Evolutionary conservation across 2,113 vertebrate species (phyloP).

Genomic region (Cichladusa arquata): DNA sequence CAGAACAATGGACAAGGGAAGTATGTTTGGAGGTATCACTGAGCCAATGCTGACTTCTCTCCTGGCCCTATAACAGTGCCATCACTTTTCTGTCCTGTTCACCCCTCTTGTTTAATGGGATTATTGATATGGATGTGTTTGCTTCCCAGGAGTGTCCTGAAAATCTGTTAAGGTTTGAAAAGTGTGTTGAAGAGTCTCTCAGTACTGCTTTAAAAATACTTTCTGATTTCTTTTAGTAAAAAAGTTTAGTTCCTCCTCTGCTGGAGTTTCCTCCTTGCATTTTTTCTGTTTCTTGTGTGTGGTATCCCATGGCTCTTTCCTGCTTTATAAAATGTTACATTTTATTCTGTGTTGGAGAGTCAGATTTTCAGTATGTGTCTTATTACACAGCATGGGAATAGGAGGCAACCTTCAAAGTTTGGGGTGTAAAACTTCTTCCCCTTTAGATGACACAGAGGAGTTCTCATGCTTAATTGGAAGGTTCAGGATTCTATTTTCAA

Average conservation of each 20-base stretch:
- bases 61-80: neutral
- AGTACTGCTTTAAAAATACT: neutral
- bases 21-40: neutral
- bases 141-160: neutral
- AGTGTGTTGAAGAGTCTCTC: neutral
- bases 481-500: neutral
- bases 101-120: neutral
- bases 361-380: neutral
- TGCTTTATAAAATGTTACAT: neutral
- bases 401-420: neutral
- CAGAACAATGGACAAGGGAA: neutral
- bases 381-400: neutral
- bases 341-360: neutral
- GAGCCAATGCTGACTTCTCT: fast-evolving
- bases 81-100: neutral
- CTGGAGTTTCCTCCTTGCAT: neutral
- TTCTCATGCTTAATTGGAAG: neutral
- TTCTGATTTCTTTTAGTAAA: neutral
- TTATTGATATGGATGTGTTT: neutral
- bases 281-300: neutral
- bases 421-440: neutral
- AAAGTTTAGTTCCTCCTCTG: neutral
- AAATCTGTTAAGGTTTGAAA: neutral
- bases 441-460: neutral
- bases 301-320: neutral